These are phyloP conservation scores for Salminus brasiliensis DNA, from an alignment of 2,113 vertebrate genomes.

Conservation along the genomic window DNA sequence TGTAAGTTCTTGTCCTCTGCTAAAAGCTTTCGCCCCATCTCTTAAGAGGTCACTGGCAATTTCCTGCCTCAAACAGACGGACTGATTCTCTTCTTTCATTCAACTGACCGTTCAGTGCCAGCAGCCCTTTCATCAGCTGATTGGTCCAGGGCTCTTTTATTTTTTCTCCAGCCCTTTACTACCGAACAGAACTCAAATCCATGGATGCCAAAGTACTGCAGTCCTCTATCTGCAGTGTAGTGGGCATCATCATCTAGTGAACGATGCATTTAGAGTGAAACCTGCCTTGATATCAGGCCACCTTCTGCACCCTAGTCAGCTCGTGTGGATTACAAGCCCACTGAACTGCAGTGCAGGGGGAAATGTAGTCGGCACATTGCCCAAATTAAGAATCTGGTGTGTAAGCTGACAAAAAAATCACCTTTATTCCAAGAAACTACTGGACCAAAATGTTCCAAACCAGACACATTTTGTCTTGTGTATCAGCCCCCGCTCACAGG, in stretches of 20 bases:
- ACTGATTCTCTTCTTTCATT: constrained; percentile 22
- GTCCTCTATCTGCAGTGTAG: neutral
- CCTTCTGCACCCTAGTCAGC: neutral
- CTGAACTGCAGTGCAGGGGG: too few species aligned
- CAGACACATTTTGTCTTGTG: too few species aligned
- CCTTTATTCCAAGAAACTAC: too few species aligned
- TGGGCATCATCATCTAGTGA: neutral
- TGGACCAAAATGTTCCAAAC: too few species aligned
- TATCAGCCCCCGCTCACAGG: too few species aligned
- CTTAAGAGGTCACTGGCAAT: constrained; percentile 56
- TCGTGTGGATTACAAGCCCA: too few species aligned
- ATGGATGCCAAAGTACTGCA: neutral
- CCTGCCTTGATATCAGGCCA: too few species aligned
- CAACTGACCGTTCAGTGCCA: constrained; percentile 15
- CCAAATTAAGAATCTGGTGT: too few species aligned
- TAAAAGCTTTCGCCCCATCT: neutral
- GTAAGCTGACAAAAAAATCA: too few species aligned
- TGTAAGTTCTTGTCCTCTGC: neutral
- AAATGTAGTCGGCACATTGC: too few species aligned
- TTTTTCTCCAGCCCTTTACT: neutral
- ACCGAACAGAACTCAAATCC: neutral
- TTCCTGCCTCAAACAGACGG: constrained; percentile 46
- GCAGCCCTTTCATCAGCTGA: constrained; percentile 7
- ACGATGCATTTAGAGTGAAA: neutral
- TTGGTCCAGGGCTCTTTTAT: constrained; percentile 1